Percentiles rank a stretch among this genome's conserved stretches.
Evolutionary conservation across 2,113 vertebrate species (phyloP).

Genomic region (rabbit (Oryctolagus cuniculus)): DNA sequence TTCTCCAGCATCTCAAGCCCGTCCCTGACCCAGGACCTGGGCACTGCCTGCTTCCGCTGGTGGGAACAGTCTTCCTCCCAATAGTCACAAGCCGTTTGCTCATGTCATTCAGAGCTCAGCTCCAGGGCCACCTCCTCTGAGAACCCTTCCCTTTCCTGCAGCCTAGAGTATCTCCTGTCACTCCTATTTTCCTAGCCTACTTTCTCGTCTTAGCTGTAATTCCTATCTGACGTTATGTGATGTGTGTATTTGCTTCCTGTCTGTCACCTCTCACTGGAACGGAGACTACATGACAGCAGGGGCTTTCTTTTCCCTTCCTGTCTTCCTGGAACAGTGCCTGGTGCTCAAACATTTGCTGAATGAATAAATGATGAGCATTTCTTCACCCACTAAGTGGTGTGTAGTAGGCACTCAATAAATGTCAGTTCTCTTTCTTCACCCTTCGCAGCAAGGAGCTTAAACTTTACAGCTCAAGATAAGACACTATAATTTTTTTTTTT

Average conservation of each 20-base stretch:
- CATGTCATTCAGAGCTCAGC: background rate
- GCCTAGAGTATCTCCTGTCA: background rate
- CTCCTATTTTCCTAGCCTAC: background rate
- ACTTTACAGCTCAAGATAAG: constrained; percentile 55
- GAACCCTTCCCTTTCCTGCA: background rate
- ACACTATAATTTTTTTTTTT: background rate
- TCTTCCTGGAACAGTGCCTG: background rate
- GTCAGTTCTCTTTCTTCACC: background rate
- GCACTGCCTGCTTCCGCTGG: background rate
- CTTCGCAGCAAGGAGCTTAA: constrained; percentile 45
- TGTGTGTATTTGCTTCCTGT: background rate
- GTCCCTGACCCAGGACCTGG: background rate
- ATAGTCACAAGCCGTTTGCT: background rate
- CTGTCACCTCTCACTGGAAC: background rate
- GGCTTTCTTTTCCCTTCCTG: background rate
- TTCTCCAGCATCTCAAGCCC: background rate
- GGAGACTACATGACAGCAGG: background rate
- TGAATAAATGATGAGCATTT: background rate
- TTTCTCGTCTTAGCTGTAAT: background rate
- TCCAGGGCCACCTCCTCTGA: background rate
- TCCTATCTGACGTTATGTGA: background rate
- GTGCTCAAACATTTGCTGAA: background rate
- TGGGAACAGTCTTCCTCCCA: background rate
- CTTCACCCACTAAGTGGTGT: background rate
- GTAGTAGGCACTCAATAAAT: constrained; percentile 34